A percentile compares a stretch with the other conserved stretches of the same genome.
Evolutionary conservation across 2,797 vertebrate species (phyloP).

Genomic region (Pantherophis alleghaniensis): DNA sequence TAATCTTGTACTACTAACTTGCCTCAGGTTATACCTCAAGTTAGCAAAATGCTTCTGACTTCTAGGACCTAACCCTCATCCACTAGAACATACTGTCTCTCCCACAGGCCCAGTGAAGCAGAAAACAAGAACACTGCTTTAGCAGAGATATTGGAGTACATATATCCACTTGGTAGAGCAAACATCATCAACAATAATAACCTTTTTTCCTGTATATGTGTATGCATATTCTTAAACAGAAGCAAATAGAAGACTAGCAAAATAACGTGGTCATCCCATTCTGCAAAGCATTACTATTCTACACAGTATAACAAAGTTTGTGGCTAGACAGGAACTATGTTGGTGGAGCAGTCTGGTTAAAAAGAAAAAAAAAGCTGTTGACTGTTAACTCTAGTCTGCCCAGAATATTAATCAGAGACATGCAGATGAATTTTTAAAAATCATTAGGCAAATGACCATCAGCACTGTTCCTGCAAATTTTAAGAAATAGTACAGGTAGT

Average conservation of each 20-base stretch:
- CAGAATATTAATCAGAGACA: constrained; percentile 20
- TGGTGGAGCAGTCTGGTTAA: neutral
- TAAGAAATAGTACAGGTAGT: constrained; percentile 10
- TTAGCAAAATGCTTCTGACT: neutral
- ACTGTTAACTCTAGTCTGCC: neutral
- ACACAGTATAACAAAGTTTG: neutral
- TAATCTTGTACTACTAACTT: fast-evolving
- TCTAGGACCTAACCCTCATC: neutral
- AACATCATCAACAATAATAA: neutral
- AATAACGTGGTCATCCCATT: fast-evolving
- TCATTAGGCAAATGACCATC: neutral
- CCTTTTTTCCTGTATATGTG: neutral
- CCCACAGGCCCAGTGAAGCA: fast-evolving
- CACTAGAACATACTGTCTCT: constrained; percentile 9
- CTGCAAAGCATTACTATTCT: neutral
- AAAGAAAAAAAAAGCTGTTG: constrained; percentile 20
- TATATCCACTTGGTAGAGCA: neutral
- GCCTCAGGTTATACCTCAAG: neutral
- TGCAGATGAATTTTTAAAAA: constrained; percentile 12
- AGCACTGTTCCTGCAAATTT: neutral
- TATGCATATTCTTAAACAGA: neutral
- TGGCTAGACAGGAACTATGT: neutral
- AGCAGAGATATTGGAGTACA: neutral
- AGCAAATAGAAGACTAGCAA: neutral
- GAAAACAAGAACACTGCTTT: fast-evolving